Conservation (phyloP, 1,140 invertebrate species). For the Drosophila yakuba region DNA sequence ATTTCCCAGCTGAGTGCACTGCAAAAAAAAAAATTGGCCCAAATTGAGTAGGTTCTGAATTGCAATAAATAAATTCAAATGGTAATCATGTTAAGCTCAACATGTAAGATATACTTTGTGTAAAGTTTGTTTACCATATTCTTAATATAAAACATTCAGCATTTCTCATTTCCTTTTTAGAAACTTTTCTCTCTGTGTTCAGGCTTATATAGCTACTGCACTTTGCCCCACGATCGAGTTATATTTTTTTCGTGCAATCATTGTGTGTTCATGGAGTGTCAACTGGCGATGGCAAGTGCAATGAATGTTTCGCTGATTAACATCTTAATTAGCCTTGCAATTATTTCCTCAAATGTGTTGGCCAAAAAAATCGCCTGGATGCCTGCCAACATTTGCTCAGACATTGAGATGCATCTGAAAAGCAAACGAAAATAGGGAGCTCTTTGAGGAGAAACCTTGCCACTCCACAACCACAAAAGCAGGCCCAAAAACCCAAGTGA, state of each 20-base stretch:
- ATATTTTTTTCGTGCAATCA: constrained; percentile 9
- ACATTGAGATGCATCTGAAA: constrained; percentile 11
- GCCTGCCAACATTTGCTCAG: constrained; percentile 10
- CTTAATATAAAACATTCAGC: too few relatives aligned
- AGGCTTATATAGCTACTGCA: constrained; percentile 26
- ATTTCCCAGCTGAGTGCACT: constrained; percentile 33
- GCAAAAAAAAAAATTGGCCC: constrained; percentile 3
- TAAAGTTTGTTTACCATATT: too few relatives aligned
- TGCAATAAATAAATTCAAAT: too few relatives aligned
- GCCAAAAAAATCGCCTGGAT: constrained; percentile 24
- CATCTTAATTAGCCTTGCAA: constrained; percentile 56
- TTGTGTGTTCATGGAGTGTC: constrained; percentile 33
- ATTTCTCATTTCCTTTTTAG: too few relatives aligned
- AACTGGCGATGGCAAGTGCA: constrained; percentile 37
- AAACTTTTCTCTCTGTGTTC: neutral
- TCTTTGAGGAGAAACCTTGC: neutral
- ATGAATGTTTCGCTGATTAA: constrained; percentile 47
- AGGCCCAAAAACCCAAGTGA: constrained; percentile 41
- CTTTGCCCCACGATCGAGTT: constrained; percentile 32
- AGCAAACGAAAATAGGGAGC: constrained; percentile 20
- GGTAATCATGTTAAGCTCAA: too few relatives aligned
- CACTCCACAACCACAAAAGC: constrained; percentile 4
- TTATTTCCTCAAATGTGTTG: constrained; percentile 33
- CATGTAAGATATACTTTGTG: too few relatives aligned
- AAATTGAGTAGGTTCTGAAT: too few relatives aligned